Conservation (phyloP, 2,888 invertebrate species). For the Trachelus troglodyta region DNA sequence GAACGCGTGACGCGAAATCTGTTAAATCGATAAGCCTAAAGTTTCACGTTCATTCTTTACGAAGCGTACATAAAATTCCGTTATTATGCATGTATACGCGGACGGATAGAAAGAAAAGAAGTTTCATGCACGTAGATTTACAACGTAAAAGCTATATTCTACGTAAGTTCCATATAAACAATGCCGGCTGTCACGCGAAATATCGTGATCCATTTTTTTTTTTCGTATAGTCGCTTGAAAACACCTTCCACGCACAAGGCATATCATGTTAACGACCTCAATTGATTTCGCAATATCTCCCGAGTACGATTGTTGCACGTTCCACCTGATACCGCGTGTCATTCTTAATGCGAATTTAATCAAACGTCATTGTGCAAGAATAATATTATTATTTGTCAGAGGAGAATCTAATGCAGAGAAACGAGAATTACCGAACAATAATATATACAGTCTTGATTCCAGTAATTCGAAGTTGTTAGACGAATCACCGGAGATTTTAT, state of each 20-base stretch:
- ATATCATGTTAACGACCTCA: neutral
- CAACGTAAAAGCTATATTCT: neutral
- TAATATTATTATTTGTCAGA: neutral
- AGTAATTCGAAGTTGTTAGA: neutral
- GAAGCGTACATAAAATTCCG: neutral
- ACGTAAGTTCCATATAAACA: neutral
- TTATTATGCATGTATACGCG: neutral
- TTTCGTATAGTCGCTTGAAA: neutral
- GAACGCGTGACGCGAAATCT: neutral
- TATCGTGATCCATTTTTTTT: neutral
- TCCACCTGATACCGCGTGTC: neutral
- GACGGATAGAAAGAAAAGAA: neutral
- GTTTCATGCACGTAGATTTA: too few relatives aligned
- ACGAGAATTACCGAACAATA: neutral
- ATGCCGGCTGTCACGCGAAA: neutral
- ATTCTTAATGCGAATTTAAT: neutral
- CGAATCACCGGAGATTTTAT: neutral
- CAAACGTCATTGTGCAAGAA: neutral
- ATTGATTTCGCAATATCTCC: neutral
- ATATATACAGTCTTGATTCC: neutral
- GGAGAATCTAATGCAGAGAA: neutral
- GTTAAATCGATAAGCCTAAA: neutral
- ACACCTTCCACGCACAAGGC: neutral
- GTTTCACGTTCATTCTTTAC: neutral
- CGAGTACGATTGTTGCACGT: neutral